Evolutionary conservation across 2,797 vertebrate species (phyloP).

Genomic region (Takifugu rubripes): DNA sequence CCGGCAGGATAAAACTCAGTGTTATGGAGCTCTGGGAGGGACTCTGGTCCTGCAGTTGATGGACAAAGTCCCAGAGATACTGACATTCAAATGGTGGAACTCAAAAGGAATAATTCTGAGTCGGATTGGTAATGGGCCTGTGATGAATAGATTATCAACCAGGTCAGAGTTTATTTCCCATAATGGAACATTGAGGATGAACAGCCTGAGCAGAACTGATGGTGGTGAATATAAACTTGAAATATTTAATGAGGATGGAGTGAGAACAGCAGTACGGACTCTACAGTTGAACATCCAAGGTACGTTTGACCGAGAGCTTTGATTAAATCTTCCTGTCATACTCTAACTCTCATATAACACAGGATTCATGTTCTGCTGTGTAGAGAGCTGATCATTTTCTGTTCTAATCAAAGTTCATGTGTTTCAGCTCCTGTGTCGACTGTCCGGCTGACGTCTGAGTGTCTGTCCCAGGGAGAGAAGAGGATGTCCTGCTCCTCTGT

Average conservation of each 20-base stretch:
- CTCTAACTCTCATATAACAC: not conserved
- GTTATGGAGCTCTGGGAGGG: conserved; percentile 7
- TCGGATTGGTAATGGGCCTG: fast-evolving
- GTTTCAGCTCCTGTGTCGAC: conserved; percentile 53
- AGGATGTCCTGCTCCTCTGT: conserved; percentile 37
- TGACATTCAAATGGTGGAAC: not conserved
- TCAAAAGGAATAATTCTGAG: not conserved
- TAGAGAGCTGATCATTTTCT: not conserved
- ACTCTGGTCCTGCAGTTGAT: conserved; percentile 5
- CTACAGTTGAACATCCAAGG: conserved; percentile 49
- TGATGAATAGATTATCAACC: not conserved
- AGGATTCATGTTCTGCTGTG: not conserved
- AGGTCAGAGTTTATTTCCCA: not conserved
- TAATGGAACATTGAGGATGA: conserved; percentile 6
- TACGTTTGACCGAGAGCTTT: conserved; percentile 3
- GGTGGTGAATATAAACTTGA: not conserved
- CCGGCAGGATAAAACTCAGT: not conserved
- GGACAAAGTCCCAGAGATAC: not conserved
- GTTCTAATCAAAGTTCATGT: not conserved
- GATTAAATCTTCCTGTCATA: not conserved
- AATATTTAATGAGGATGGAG: not conserved
- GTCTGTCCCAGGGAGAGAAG: conserved; percentile 48
- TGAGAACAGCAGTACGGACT: fast-evolving
- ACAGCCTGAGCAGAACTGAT: conserved; percentile 4
- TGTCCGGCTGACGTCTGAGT: conserved; percentile 29